Conservation (phyloP, 1,140 invertebrate genomes). For the Notospermus geniculatus region DNA sequence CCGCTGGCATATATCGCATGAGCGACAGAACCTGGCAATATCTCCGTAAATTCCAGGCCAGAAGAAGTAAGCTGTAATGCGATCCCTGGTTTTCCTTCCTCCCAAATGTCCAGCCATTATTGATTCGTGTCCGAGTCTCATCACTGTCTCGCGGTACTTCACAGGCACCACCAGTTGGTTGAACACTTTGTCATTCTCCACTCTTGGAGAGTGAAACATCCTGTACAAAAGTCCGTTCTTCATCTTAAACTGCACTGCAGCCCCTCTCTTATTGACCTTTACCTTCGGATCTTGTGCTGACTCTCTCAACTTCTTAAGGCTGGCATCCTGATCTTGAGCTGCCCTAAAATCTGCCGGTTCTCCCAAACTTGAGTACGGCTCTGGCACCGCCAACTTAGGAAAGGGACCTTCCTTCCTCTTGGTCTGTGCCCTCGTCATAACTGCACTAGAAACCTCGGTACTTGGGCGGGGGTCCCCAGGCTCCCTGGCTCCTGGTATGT, state of each 20-base stretch:
- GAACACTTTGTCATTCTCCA: not conserved
- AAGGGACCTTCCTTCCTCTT: not conserved
- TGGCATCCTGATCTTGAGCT: no score
- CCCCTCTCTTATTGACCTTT: no score
- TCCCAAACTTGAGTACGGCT: not conserved
- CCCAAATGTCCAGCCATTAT: conserved; percentile 24
- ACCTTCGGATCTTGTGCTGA: no score
- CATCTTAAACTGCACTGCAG: no score
- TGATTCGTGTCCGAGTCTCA: conserved; percentile 22
- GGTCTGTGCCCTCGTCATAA: conserved; percentile 7
- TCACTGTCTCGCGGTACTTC: conserved; percentile 6
- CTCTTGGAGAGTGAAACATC: not conserved
- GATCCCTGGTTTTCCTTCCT: conserved; percentile 9
- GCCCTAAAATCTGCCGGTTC: no score
- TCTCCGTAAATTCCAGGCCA: conserved; percentile 20
- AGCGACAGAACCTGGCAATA: no score
- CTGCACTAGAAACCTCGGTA: not conserved
- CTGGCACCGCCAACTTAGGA: not conserved
- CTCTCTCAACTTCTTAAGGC: not conserved
- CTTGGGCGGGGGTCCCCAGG: not conserved
- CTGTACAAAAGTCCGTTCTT: no score
- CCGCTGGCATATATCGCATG: no score
- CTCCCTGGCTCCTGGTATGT: not conserved
- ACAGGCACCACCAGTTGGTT: not conserved
- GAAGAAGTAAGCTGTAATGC: conserved; percentile 20